Percentiles rank a stretch among this genome's conserved stretches.
These are phyloP conservation scores for Pocillopora damicornis DNA, from an alignment of 64 coral and sea anemone genomes.

Conservation along the genomic window DNA sequence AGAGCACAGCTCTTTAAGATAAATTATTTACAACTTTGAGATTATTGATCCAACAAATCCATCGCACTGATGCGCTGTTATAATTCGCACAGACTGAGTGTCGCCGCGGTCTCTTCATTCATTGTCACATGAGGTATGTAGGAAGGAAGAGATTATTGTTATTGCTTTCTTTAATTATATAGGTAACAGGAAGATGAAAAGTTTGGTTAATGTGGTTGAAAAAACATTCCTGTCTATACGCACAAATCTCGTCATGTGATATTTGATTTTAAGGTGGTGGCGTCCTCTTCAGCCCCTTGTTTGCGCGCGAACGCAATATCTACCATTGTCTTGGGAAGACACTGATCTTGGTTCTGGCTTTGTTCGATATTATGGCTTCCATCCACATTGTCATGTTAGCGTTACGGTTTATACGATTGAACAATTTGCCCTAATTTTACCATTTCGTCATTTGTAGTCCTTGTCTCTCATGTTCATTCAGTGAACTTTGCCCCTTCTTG, in stretches of 20 bases:
- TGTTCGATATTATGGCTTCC: not conserved
- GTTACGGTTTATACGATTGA: not conserved
- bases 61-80: conserved; percentile 9
- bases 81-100: conserved; percentile 17
- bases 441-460: too few relatives aligned
- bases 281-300: too few relatives aligned
- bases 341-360: not conserved
- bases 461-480: too few relatives aligned
- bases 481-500: too few relatives aligned
- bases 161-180: conserved; percentile 19
- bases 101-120: conserved; percentile 26
- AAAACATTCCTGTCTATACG: not conserved
- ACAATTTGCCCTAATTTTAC: too few relatives aligned
- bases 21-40: conserved; percentile 6
- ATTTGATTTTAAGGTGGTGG: not conserved
- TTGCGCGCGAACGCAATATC: too few relatives aligned
- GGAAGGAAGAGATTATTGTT: conserved; percentile 42
- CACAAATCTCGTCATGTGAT: conserved; percentile 2
- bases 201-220: not conserved
- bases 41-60: conserved; percentile 38
- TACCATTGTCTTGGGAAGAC: not conserved
- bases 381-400: not conserved
- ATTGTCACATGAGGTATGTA: conserved; percentile 22
- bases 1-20: conserved; percentile 3
- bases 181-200: conserved; percentile 2